Evolutionary conservation across 2,797 vertebrate genomes (phyloP).

Genomic region (Eidolon dupreanum): DNA sequence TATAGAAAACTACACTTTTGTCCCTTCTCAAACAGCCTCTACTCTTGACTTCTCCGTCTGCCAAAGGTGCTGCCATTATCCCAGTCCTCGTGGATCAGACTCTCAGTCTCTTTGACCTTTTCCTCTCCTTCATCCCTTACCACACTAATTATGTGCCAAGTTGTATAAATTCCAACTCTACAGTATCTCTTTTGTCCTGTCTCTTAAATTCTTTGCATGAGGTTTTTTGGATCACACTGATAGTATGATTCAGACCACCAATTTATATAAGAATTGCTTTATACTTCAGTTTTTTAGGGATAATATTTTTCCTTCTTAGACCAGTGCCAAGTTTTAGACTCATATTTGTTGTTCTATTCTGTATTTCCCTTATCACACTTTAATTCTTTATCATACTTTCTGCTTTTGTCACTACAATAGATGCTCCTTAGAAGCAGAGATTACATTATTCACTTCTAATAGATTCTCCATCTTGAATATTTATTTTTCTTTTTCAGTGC

Average conservation of each 20-base stretch:
- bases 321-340: background rate
- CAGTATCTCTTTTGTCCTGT: constrained; percentile 27
- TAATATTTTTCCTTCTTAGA: background rate
- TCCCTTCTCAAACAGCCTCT: background rate
- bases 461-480: background rate
- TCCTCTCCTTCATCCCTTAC: background rate
- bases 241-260: background rate
- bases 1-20: background rate
- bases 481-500: background rate
- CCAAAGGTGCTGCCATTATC: background rate
- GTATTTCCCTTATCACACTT: background rate
- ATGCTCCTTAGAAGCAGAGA: background rate
- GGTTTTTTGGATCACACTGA: background rate
- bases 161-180: constrained; percentile 20
- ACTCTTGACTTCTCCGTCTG: background rate
- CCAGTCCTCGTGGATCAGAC: background rate
- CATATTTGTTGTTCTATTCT: background rate
- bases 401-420: background rate
- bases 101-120: background rate
- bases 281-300: background rate
- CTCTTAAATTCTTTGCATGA: background rate
- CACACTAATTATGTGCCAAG: background rate
- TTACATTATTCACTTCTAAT: background rate
- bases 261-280: constrained; percentile 37
- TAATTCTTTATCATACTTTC: background rate